Conservation (phyloP, 2,113 vertebrate genomes). For the Saimiri boliviensis region DNA sequence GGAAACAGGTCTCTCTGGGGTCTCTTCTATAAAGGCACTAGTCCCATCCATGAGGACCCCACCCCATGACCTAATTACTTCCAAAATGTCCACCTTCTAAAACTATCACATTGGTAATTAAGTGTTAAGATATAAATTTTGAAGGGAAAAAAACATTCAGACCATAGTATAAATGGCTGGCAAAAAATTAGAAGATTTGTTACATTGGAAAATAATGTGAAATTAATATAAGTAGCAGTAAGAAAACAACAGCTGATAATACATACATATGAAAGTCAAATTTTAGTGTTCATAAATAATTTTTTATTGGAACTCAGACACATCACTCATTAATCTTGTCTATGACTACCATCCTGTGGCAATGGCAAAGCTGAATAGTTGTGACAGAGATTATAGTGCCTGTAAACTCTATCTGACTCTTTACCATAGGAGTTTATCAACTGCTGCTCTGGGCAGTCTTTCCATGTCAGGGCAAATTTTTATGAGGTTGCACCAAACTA, state of each 20-base stretch:
- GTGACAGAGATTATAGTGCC: background rate
- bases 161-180: background rate
- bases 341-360: background rate
- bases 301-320: background rate
- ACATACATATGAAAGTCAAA: background rate
- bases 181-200: background rate
- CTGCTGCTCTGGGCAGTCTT: background rate
- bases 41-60: background rate
- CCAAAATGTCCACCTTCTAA: background rate
- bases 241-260: background rate
- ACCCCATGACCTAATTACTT: background rate
- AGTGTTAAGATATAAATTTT: background rate
- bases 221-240: background rate
- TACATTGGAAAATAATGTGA: background rate
- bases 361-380: background rate
- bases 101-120: background rate
- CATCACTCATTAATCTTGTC: background rate
- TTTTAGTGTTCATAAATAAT: background rate
- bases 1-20: fast-evolving
- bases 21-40: background rate
- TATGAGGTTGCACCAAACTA: too few species aligned
- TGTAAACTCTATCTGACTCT: background rate
- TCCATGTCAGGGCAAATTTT: background rate
- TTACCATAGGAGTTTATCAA: background rate
- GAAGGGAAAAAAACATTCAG: background rate